Evolutionary conservation across 2,113 vertebrate species (phyloP).

Genomic region (Dicrurus megarhynchus): DNA sequence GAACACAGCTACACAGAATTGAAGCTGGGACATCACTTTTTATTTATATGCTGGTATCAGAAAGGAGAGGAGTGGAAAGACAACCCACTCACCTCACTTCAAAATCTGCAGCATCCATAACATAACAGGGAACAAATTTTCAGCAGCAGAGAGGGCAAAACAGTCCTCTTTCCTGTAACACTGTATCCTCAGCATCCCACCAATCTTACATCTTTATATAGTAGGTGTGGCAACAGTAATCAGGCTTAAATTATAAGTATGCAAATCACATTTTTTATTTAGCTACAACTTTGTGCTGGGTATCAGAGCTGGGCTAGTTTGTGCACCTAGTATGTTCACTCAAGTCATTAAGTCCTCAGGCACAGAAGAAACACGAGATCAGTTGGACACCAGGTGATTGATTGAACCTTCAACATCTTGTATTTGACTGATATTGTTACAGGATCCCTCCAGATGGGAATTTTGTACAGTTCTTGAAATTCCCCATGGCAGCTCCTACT

Average conservation of each 20-base stretch:
- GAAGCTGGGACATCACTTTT: background rate
- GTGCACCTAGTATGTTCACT: too few relatives aligned
- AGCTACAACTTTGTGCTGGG: background rate
- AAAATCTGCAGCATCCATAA: background rate
- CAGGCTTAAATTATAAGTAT: background rate
- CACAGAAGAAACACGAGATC: background rate
- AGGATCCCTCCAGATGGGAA: background rate
- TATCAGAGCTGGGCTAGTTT: background rate
- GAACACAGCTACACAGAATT: too few relatives aligned
- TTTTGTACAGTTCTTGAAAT: background rate
- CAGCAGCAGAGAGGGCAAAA: background rate
- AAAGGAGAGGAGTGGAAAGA: background rate
- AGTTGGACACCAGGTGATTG: background rate
- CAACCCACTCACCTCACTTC: background rate
- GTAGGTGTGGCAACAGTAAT: background rate
- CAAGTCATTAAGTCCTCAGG: background rate
- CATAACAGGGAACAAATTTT: background rate
- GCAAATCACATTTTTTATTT: background rate
- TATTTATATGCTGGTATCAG: background rate
- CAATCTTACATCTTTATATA: background rate
- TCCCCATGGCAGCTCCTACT: background rate
- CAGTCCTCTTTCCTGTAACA: background rate
- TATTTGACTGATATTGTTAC: background rate
- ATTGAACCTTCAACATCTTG: background rate
- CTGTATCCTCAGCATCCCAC: background rate